These are phyloP conservation scores for Antheraea pernyi DNA, from an alignment of 1,140 invertebrate species.

Conservation along the genomic window DNA sequence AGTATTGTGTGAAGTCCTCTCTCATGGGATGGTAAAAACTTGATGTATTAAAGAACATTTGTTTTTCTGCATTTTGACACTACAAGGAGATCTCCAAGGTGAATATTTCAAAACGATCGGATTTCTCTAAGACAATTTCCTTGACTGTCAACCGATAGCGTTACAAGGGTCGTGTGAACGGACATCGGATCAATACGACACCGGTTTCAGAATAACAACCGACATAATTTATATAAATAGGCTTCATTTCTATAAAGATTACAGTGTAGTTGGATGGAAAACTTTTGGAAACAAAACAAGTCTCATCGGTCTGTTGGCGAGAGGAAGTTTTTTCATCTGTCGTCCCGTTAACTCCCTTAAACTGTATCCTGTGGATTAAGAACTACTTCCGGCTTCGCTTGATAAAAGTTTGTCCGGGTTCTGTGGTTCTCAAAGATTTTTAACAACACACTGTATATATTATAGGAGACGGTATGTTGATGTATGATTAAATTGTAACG, in stretches of 20 bases:
- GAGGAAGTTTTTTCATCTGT: conserved; percentile 12
- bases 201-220: neutral
- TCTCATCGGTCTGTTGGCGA: neutral
- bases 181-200: neutral
- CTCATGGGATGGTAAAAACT: too few species aligned
- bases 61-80: too few species aligned
- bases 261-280: neutral
- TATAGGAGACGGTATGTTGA: neutral
- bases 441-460: neutral
- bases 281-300: neutral
- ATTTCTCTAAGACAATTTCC: too few species aligned
- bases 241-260: conserved; percentile 4
- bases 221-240: neutral
- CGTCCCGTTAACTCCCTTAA: conserved; percentile 2
- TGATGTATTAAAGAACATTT: too few species aligned
- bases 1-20: too few species aligned
- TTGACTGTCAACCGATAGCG: too few species aligned
- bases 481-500: too few species aligned
- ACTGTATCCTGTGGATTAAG: conserved; percentile 11
- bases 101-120: too few species aligned
- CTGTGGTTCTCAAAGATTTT: neutral
- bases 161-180: too few species aligned
- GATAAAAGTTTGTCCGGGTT: neutral
- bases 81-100: too few species aligned
- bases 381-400: conserved; percentile 4